Base-by-base conservation (phyloP, 2,888 invertebrate genomes). In the Sthenelais limicola region DNA sequence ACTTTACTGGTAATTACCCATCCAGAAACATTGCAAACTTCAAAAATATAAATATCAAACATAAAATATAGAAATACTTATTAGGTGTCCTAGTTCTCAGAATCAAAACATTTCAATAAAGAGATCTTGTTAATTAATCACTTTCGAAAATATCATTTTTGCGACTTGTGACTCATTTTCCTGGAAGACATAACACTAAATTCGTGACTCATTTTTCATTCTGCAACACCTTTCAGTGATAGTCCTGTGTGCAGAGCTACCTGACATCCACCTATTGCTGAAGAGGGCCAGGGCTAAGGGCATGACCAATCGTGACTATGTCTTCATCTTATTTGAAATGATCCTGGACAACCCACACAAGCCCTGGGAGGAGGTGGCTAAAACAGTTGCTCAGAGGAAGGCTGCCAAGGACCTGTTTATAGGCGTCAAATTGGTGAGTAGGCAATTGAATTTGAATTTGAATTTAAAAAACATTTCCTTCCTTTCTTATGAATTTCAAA, bases 241-340 rank as follows among this genome's bases (percentile, higher is more conserved):
- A 15, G n/a, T 56, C 3, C 18, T 56, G 56, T 56, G 56, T 21
- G 56, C 32, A 3, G 32, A 4, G 1, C 9, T n/a, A 5, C 28
- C 18, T 18, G 56, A 56, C 56, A 28, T n/a, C 15, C 21, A 56
- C 32, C 12, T n/a, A 2, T 5, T 56, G 30, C 4, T 56, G 18
- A 12, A 33, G 5, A 32, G 56, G 18, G 56, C 56, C 30, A 32
- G 33, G n/a, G 30, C 30, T 15, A 24, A 33, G 24, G 56, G 32
- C 3, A 30, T 30, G 30, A n/a, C 33, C 21, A 33, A 32, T 12
- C 56, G 32, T 1, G 56, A 56, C 7, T 56, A 56, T 33, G 24
- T 24, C 28, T 56, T 33, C 32, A 56, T 56, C 56, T 28, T 32
- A 15, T 56, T 56, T 21, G 56, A 56, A 18, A 56, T 56, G 56